Conservation (phyloP, 2,113 vertebrate species). For the Lasiurus borealis region DNA sequence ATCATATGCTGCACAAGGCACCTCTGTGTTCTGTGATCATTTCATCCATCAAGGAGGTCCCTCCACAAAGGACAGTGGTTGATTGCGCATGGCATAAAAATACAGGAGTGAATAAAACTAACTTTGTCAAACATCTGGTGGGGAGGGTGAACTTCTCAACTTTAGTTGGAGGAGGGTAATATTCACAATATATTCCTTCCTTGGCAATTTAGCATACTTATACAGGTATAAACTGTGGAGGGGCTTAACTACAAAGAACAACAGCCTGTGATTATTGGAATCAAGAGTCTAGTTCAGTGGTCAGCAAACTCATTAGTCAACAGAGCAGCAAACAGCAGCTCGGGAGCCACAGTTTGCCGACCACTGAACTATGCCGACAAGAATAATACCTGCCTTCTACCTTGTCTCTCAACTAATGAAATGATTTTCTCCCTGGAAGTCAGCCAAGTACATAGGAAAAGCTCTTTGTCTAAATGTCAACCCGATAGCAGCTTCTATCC, state of each 20-base stretch:
- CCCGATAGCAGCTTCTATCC: not conserved
- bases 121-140: not conserved
- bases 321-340: too few species aligned
- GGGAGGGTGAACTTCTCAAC: not conserved
- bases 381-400: not conserved
- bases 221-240: not conserved
- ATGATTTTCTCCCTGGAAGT: too few species aligned
- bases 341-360: too few species aligned
- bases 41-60: not conserved
- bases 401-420: not conserved
- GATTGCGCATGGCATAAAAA: not conserved
- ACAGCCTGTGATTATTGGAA: too few species aligned
- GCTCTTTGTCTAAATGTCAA: constrained; percentile 47
- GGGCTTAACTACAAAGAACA: too few species aligned
- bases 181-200: not conserved
- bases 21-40: not conserved
- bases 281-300: too few species aligned
- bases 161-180: not conserved
- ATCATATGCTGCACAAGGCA: not conserved
- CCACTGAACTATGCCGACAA: not conserved
- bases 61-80: not conserved
- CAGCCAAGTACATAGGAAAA: constrained; percentile 3
- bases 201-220: not conserved
- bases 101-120: not conserved
- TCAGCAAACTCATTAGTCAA: too few species aligned